Base-by-base conservation (phyloP, 2,888 invertebrate species). In the Stegana nigrithorax region DNA sequence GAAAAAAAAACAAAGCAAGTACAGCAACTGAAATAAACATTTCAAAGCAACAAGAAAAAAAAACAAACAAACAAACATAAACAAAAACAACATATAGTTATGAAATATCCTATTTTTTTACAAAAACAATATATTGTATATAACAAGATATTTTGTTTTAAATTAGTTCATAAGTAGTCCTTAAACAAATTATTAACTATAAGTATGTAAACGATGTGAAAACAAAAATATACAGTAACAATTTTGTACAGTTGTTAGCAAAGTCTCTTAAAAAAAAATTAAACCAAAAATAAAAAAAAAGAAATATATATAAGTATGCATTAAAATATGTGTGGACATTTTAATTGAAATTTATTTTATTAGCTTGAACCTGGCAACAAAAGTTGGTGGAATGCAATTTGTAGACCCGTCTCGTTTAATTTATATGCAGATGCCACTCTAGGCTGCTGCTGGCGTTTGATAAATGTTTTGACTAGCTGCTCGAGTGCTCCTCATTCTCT, bases 181-280 rank as follows among this genome's bases (percentile, higher is more conserved):
- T 45, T 21, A 21, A 45, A 45, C 19, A 45, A 19, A 25, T 25
- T 29, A 58, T 39, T 23, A 55, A 55, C 29, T 32, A 21, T 55
- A 29, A 29, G 36, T 55, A 12, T 32, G 12, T 32, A 55, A 55
- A 19, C 12, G 45, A n/a, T 36, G 3, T 23, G 23, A 25, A 36
- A 55, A 55, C 19, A 55, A 55, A 55, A 55, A 68, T 70, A 63
- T 50, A 55, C 44, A 42, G 8, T 63, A 23, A 72, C 69, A 72
- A 70, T 72, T 78, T 75, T 73, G 69, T 75, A 72, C 67, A 70
- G 69, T 75, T 78, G 78, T 75, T 78, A 71, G 65, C 69, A 78
- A 73, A 73, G n/a, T 72, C 71, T 73, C 75, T 68, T 61, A 25
- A 68, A 68, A 57, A 68, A 65, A 69, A 69, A 73, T 70, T 58